phyloP scores from a whole-genome alignment of 2,888 invertebrate species.

The Dioctria rufipes region DNA sequence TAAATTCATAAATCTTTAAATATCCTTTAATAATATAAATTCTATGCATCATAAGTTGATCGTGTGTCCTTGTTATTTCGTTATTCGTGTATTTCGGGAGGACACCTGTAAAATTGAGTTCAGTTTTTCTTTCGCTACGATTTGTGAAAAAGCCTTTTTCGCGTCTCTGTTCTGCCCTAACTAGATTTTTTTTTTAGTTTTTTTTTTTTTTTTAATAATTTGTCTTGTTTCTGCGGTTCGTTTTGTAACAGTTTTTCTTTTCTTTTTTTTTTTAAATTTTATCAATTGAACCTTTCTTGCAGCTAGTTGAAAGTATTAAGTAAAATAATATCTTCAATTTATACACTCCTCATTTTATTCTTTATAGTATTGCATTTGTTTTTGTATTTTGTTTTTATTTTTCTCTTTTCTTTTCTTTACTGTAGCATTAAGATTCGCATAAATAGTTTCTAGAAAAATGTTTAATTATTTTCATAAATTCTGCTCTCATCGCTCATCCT shows the following conservation, averaged over 20 bases:
- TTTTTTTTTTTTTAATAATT: not conserved
- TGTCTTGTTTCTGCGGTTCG: slow-evolving; percentile 29
- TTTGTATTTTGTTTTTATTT: not conserved
- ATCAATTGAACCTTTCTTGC: slow-evolving; percentile 10
- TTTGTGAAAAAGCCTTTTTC: slow-evolving; percentile 45
- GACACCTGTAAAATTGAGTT: slow-evolving; percentile 33
- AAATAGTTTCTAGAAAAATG: slow-evolving; percentile 53
- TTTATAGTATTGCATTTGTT: slow-evolving; percentile 53
- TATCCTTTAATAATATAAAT: slow-evolving; percentile 52
- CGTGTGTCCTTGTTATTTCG: slow-evolving; percentile 38
- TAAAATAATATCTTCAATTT: slow-evolving; percentile 31
- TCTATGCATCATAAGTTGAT: slow-evolving; percentile 56
- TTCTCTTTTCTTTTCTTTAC: not conserved
- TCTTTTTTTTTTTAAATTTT: not conserved
- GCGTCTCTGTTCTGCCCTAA: slow-evolving; percentile 39
- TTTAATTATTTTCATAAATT: slow-evolving; percentile 39
- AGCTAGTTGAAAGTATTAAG: slow-evolving; percentile 14
- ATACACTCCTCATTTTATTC: slow-evolving; percentile 32
- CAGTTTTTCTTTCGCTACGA: slow-evolving; percentile 7
- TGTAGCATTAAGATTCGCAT: slow-evolving; percentile 53
- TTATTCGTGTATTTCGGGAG: slow-evolving; percentile 14
- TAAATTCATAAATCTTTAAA: slow-evolving; percentile 43
- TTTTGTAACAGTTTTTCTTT: slow-evolving; percentile 12
- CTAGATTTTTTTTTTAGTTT: not conserved
- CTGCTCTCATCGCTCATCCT: slow-evolving; percentile 23